Evolutionary conservation across 2,113 vertebrate genomes (phyloP).

Genomic region (Silurus glanis): DNA sequence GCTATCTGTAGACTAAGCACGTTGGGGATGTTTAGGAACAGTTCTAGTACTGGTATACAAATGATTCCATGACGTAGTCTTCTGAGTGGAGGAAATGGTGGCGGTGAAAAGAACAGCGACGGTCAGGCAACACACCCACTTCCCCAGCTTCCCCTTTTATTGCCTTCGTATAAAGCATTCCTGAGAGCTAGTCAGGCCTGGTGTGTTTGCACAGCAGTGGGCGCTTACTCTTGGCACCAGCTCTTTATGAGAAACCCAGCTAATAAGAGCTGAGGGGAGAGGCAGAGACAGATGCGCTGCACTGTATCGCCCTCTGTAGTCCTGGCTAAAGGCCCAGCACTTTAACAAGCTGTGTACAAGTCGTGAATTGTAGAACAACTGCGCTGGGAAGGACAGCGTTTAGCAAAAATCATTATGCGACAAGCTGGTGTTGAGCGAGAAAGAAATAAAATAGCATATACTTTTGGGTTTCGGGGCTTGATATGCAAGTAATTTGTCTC

Average conservation of each 20-base stretch:
- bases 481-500: background rate
- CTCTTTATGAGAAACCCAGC: slow-evolving; percentile 69
- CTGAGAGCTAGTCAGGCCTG: slow-evolving; percentile 73
- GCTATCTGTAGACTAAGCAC: slow-evolving; percentile 66
- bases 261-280: slow-evolving; percentile 71
- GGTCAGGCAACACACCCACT: slow-evolving; percentile 70
- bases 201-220: slow-evolving; percentile 76
- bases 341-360: slow-evolving; percentile 60
- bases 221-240: slow-evolving; percentile 71
- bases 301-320: slow-evolving; percentile 65
- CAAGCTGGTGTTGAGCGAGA: slow-evolving; percentile 3
- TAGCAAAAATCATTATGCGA: slow-evolving; percentile 12
- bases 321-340: slow-evolving; percentile 69
- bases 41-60: slow-evolving; percentile 55
- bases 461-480: slow-evolving; percentile 36
- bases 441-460: background rate
- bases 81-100: slow-evolving; percentile 69
- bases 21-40: slow-evolving; percentile 61
- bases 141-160: slow-evolving; percentile 69
- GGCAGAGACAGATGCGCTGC: slow-evolving; percentile 69
- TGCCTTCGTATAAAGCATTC: slow-evolving; percentile 78
- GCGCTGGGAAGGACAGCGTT: slow-evolving; percentile 1
- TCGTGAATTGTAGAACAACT: slow-evolving; percentile 52
- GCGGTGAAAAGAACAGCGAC: slow-evolving; percentile 62
- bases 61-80: slow-evolving; percentile 69